These are phyloP conservation scores for Zaprionus taronus DNA, from an alignment of 1,140 invertebrate species.

Conservation along the genomic window DNA sequence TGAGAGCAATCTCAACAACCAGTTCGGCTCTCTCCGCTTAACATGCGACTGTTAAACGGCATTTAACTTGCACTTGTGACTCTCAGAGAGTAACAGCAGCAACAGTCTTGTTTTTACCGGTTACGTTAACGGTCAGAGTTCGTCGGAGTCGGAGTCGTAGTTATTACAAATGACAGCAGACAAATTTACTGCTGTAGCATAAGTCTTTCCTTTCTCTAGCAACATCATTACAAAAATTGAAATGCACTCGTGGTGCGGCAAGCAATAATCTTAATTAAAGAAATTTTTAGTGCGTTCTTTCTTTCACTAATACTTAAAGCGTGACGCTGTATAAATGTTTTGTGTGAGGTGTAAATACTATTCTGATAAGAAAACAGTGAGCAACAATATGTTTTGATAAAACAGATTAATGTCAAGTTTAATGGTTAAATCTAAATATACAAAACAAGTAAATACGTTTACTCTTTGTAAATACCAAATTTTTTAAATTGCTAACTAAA, in stretches of 20 bases:
- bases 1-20: conserved; percentile 3
- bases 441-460: conserved; percentile 13
- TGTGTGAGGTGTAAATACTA: conserved; percentile 37
- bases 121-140: conserved; percentile 43
- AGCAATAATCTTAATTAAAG: conserved; percentile 16
- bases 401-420: conserved; percentile 21
- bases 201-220: conserved; percentile 9
- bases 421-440: conserved; percentile 2
- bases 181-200: conserved; percentile 7
- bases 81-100: conserved; percentile 42
- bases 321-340: neutral
- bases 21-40: conserved; percentile 30
- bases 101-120: conserved; percentile 56
- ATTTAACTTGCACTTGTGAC: conserved; percentile 38
- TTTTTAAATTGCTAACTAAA: neutral
- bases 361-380: conserved; percentile 41
- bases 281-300: conserved; percentile 12
- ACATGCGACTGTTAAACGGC: conserved; percentile 33
- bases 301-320: conserved; percentile 10
- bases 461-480: conserved; percentile 13
- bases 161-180: conserved; percentile 27
- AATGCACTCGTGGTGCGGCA: conserved; percentile 18
- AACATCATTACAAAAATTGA: conserved; percentile 17
- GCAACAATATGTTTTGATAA: conserved; percentile 22
- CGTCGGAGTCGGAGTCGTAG: conserved; percentile 38